Percentiles rank a stretch among this genome's conserved stretches.
These are phyloP conservation scores for Calephelis nemesis DNA, from an alignment of 1,140 invertebrate species.

Conservation along the genomic window DNA sequence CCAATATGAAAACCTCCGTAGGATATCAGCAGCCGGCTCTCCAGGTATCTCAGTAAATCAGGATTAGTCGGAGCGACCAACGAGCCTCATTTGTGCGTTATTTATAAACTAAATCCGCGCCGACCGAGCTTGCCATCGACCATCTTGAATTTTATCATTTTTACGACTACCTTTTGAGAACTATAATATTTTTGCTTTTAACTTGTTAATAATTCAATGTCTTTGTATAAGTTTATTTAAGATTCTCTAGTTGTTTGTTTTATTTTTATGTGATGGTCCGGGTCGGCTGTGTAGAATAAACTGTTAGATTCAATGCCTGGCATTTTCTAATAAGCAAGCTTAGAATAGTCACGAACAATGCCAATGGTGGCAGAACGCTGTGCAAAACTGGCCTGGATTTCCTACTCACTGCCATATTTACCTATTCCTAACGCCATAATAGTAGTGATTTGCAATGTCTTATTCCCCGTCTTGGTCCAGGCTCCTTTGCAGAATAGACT, in stretches of 20 bases:
- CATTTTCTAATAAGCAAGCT: no score
- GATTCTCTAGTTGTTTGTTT: not conserved
- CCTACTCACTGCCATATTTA: no score
- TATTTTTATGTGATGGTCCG: no score
- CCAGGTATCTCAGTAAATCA: constrained; percentile 62
- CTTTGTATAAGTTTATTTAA: not conserved
- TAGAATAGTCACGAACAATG: no score
- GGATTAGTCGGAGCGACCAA: constrained; percentile 54
- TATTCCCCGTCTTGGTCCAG: no score
- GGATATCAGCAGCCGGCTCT: constrained; percentile 25
- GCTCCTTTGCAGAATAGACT: no score
- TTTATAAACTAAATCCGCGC: constrained; percentile 67
- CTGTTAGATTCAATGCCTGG: no score
- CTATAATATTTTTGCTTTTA: constrained; percentile 22
- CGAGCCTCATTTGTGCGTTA: constrained; percentile 63
- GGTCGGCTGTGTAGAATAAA: no score
- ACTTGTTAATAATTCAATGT: not conserved
- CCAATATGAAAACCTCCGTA: constrained; percentile 35
- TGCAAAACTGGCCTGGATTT: no score
- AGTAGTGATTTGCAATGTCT: no score
- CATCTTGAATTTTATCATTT: constrained; percentile 38
- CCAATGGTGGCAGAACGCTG: no score
- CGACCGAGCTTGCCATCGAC: constrained; percentile 38
- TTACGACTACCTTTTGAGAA: constrained; percentile 37
- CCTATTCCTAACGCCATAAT: no score